These are phyloP conservation scores for Sebastes matsubarae DNA, from an alignment of 2,797 vertebrate species.

Conservation along the genomic window DNA sequence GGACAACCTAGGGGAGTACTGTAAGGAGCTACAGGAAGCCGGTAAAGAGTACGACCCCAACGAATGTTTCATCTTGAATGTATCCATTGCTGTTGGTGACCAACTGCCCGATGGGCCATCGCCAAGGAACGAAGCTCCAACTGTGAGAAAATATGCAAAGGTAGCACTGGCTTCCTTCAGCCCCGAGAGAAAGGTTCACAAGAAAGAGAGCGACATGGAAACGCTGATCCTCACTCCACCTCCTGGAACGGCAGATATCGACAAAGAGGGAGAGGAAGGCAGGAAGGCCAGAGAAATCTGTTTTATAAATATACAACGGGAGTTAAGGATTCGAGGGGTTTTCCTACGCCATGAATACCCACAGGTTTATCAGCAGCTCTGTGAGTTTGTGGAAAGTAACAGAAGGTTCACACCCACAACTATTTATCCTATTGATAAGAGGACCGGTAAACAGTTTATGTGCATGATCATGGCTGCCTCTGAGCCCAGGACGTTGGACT, in stretches of 20 bases:
- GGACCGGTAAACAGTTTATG: conserved; percentile 99
- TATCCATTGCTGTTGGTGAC: conserved; percentile 95
- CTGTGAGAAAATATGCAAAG: conserved; percentile 97
- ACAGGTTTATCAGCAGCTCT: conserved; percentile 94
- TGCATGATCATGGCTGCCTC: conserved; percentile 99
- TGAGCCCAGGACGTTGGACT: conserved; percentile 95
- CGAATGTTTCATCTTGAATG: conserved; percentile 98
- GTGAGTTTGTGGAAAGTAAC: conserved; percentile 96
- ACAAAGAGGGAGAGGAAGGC: conserved; percentile 94
- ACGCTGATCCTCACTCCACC: conserved; percentile 97
- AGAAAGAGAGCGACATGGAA: conserved; percentile 94
- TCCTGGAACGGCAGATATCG: conserved; percentile 92
- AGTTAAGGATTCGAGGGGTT: conserved; percentile 94
- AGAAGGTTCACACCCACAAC: conserved; percentile 96
- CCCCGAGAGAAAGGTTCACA: conserved; percentile 88
- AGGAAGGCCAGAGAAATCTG: conserved; percentile 95
- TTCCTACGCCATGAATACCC: conserved; percentile 96
- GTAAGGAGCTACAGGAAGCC: conserved; percentile 91
- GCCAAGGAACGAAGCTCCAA: conserved; percentile 89
- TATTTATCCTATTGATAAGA: conserved; percentile 97
- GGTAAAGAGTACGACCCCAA: conserved; percentile 95
- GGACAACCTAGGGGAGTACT: conserved; percentile 94
- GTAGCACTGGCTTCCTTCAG: conserved; percentile 94
- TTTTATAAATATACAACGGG: conserved; percentile 97
- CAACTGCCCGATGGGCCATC: conserved; percentile 89